phyloP scores from a whole-genome alignment of 2,888 invertebrate species.

The Piscicola geometra region DNA sequence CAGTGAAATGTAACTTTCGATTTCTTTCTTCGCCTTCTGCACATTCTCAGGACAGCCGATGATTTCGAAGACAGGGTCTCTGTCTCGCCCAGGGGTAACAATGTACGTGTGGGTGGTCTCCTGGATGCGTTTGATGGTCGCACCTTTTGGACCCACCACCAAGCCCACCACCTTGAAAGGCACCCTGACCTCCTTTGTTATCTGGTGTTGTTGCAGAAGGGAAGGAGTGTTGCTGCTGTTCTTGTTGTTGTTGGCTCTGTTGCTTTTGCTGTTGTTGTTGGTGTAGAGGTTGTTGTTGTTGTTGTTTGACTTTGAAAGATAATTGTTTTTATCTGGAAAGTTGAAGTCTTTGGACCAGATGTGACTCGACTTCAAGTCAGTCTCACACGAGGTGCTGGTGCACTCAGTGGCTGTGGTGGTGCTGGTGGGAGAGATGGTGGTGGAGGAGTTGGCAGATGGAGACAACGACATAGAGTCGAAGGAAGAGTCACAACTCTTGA shows the following conservation, averaged over 20 bases:
- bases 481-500: not conserved
- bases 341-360: not conserved
- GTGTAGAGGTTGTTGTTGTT: not conserved
- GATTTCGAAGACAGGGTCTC: conserved; percentile 97
- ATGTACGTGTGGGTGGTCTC: conserved; percentile 99
- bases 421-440: not conserved
- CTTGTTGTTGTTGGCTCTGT: not conserved
- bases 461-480: not conserved
- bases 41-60: conserved; percentile 95
- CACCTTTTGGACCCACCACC: conserved; percentile 97
- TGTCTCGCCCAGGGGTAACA: conserved; percentile 94
- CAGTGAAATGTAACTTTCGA: conserved; percentile 92
- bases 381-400: not conserved
- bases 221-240: not conserved
- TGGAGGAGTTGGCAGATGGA: not conserved
- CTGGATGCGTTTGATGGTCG: conserved; percentile 98
- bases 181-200: conserved; percentile 90
- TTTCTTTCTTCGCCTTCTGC: conserved; percentile 88
- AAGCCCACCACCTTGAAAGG: conserved; percentile 97
- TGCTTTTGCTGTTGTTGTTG: not conserved
- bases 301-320: not conserved
- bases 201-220: conserved; percentile 61
- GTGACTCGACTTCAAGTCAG: not conserved
- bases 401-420: not conserved
- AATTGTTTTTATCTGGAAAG: not conserved